A percentile compares a stretch with the other conserved stretches of the same genome.
phyloP scores from a whole-genome alignment of 1,140 invertebrate genomes.

The Drosophila kepulauana region DNA sequence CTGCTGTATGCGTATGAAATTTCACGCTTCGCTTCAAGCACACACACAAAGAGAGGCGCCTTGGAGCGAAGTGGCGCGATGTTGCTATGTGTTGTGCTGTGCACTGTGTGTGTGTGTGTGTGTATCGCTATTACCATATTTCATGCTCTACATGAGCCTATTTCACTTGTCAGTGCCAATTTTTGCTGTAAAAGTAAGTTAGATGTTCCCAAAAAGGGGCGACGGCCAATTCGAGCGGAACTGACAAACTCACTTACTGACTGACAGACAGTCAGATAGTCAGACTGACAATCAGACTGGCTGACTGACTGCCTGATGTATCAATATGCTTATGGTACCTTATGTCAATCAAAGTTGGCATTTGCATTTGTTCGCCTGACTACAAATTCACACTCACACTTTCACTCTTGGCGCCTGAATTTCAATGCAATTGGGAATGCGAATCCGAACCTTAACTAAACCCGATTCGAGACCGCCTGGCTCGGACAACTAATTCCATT shows the following conservation, averaged over 20 bases:
- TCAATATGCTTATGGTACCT: constrained; percentile 30
- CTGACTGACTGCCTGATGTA: constrained; percentile 20
- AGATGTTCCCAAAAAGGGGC: constrained; percentile 51
- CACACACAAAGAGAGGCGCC: constrained; percentile 17
- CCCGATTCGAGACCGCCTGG: constrained; percentile 1
- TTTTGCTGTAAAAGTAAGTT: constrained; percentile 55
- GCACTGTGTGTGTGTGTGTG: neutral
- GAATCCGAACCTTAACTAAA: constrained; percentile 5
- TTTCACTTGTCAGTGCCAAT: constrained; percentile 66
- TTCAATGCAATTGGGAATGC: neutral
- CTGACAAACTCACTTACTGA: constrained; percentile 33
- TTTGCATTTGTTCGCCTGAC: constrained; percentile 45
- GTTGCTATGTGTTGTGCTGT: too few relatives aligned
- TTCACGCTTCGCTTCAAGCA: constrained; percentile 49
- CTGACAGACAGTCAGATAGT: constrained; percentile 21
- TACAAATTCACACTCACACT: constrained; percentile 7
- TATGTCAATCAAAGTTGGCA: constrained; percentile 46
- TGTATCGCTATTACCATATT: constrained; percentile 71
- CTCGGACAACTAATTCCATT: constrained; percentile 72
- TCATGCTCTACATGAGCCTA: constrained; percentile 74
- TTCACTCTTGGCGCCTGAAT: neutral
- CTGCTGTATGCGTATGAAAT: constrained; percentile 55
- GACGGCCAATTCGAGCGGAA: constrained; percentile 33
- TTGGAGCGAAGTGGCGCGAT: neutral
- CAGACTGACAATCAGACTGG: constrained; percentile 8